Evolutionary conservation across 2,113 vertebrate genomes (phyloP), one percentile per base, ranked within the genome.

Genomic region (Dipodomys merriami): DNA sequence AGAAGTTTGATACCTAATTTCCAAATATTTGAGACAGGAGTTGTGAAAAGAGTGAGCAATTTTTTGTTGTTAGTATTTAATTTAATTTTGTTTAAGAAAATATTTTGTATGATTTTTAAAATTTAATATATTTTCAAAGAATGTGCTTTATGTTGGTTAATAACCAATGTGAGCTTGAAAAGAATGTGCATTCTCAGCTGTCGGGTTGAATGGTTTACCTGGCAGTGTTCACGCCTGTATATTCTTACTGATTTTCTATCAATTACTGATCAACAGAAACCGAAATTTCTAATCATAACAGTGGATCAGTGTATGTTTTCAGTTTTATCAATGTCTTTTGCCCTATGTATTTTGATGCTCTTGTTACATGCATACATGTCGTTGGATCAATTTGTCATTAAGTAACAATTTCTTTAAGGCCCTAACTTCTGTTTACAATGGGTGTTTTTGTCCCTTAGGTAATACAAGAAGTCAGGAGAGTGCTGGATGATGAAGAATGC

Each of bases 1-100:
- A 86, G 27, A 84, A 88, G 15, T 12, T 19, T 76, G 12, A 7
- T 49, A 6, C 27, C 76, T 39, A 53, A 35, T 84, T 93, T 90
- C n/a, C 15, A 87, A 57, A 23, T 57, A 74, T 39, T 20, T 22
- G 79, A 35, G n/a, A 57, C 60, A 29, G 68, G 49, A 9, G 10
- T 11, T 49, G 1, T 39, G 39, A 5, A 39, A 39, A 39, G 39
- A 39, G 39, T 39, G 39, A 39, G 39, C 39, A 39, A 39, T 25
- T 80, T 93, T 83, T 25, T 67, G 39, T 71, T 60, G 23, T 22
- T 57, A 9, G 53, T 72, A 77, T 84, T 46, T 82, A 60, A 27
- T 72, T 80, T 74, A 71, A 69, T 83, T 86, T 30, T 81, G 20
- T 85, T 68, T 29, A 35, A 93, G 64, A 95, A 88, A 20, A 91